A percentile compares a stretch with the other conserved stretches of the same genome.
phyloP scores from a whole-genome alignment of 2,888 invertebrate genomes.

The Operophtera brumata region DNA sequence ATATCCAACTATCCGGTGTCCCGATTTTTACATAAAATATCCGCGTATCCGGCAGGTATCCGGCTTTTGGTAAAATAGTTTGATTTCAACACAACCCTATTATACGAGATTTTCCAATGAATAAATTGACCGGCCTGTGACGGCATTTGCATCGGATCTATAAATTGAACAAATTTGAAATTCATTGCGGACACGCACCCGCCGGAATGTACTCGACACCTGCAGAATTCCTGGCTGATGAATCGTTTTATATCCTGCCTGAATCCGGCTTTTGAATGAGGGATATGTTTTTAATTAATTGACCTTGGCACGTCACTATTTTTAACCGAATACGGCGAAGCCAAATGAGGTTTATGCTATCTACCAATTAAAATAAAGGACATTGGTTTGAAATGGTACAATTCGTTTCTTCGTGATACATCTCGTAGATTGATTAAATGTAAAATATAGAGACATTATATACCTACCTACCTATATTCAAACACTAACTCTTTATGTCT shows the following conservation, averaged over 20 bases:
- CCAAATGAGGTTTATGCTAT: neutral
- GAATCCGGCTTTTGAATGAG: conserved; percentile 11
- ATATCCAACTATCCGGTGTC: too few relatives aligned
- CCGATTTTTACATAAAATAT: too few relatives aligned
- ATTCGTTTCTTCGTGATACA: too few relatives aligned
- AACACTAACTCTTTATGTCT: too few relatives aligned
- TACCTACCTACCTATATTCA: too few relatives aligned
- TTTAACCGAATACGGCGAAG: neutral
- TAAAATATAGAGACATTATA: too few relatives aligned
- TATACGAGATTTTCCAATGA: conserved; percentile 57
- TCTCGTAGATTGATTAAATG: too few relatives aligned
- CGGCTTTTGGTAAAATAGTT: neutral
- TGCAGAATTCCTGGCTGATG: conserved; percentile 25
- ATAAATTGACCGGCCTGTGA: conserved; percentile 55
- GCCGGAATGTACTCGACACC: conserved; percentile 37
- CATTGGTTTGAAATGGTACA: too few relatives aligned
- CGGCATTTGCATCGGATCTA: conserved; percentile 52
- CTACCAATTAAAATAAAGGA: too few relatives aligned
- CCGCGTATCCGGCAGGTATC: too few relatives aligned
- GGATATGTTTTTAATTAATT: neutral
- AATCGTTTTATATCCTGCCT: conserved; percentile 8
- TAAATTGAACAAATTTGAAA: conserved; percentile 65
- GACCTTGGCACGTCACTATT: conserved; percentile 9
- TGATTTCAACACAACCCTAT: neutral
- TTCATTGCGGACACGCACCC: conserved; percentile 49